Percentiles rank a stretch among this genome's conserved stretches.
Evolutionary conservation across 2,888 invertebrate genomes (phyloP).

Genomic region (Chrysolina haemoptera): DNA sequence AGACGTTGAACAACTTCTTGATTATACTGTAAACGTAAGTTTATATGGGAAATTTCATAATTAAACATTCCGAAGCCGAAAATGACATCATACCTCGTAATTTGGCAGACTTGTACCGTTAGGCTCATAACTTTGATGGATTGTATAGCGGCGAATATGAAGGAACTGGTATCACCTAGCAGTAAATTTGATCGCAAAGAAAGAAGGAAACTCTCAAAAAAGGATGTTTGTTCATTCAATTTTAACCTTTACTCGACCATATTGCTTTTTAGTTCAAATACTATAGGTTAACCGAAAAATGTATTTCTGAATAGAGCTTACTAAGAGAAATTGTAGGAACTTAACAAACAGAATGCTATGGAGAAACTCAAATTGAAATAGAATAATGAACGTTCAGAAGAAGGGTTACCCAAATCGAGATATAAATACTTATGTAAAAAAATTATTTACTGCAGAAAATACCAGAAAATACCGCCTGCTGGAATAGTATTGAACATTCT

Average conservation of each 20-base stretch:
- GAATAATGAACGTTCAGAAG: no score
- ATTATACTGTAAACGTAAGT: background rate
- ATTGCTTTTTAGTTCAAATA: no score
- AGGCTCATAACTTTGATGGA: constrained; percentile 16
- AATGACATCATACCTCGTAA: constrained; percentile 34
- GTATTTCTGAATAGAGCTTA: no score
- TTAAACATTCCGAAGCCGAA: constrained; percentile 17
- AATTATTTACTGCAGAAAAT: no score
- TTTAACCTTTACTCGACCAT: background rate
- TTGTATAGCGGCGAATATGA: background rate
- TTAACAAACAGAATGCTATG: no score
- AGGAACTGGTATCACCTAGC: constrained; percentile 2
- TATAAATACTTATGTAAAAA: no score
- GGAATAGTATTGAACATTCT: no score
- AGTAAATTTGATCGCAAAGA: background rate
- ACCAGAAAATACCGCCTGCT: no score
- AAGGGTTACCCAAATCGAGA: no score
- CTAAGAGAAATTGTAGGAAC: no score
- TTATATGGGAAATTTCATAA: constrained; percentile 12
- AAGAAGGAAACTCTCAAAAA: background rate
- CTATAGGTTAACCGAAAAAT: no score
- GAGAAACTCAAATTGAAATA: no score
- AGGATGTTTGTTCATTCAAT: background rate
- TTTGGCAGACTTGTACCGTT: constrained; percentile 34
- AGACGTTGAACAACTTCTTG: constrained; percentile 10